Base-by-base conservation (phyloP, 2,113 vertebrate genomes). In the Bubo bubo region DNA sequence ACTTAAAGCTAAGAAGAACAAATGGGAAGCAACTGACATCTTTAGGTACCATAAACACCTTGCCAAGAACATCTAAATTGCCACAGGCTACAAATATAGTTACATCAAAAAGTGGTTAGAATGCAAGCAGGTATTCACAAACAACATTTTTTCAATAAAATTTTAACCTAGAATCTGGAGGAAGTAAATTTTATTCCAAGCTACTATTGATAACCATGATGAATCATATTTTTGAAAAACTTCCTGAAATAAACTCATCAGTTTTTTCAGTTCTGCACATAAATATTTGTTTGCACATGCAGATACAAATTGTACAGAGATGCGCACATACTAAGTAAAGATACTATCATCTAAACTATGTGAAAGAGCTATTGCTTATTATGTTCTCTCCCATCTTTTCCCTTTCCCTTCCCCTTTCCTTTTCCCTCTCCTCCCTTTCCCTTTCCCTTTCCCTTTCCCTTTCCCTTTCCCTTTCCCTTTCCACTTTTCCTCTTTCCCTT, bases 221-320 rank as follows among this genome's bases (percentile, higher is more conserved):
- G 22, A 88, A 79, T 37, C 19, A 85, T 5, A 81, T 62, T 86
- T 87, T 93, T 90, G 1, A 67, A 84, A 94, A 93, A 66, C 27
- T 67, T 5, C n/a, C 41, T 81, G 32, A 87, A 91, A 85, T 37
- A 87, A 13, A 41, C 1, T 3, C 17, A 74, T 13, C 1, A 2
- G 0, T 23, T 70, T 74, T 79, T 84, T 70, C 41, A 81, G 14
- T 93, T 87, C n/a, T 82, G 28, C 20, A 67, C 1, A 6, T 35
- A 86, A 90, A 83, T 91, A 73, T 76, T 87, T 55, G 16, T 63
- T 88, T 84, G 14, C 9, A 34, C 26, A 41, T 81, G 60, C 3
- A 85, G 66, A 79, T 50, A 8, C 8, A 55, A 64, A 49, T 74
- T 59, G 30, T 50, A 52, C 28, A 67, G 26, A 56, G 8, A 50